Conservation (phyloP, 1,140 invertebrate genomes). For the Rhagoletis zephyria region DNA sequence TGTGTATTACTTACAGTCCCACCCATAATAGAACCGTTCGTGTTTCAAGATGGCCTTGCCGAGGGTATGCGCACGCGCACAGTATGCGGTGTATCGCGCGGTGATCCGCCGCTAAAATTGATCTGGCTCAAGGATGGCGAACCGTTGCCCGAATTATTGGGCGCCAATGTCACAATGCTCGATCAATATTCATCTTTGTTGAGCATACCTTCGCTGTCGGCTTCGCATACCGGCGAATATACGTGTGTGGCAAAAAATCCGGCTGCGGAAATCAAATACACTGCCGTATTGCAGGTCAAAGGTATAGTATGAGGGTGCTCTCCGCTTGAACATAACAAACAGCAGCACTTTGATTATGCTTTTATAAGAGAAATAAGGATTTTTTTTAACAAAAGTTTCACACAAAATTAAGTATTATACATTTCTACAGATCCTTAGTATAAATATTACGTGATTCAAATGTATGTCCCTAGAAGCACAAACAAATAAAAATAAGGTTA, state of each 20-base stretch:
- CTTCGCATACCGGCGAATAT: constrained; percentile 85
- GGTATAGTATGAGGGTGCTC: constrained; percentile 78
- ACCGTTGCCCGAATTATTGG: constrained; percentile 77
- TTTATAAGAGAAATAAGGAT: background rate
- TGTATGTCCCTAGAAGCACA: no score
- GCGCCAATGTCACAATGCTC: constrained; percentile 81
- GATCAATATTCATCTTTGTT: constrained; percentile 84
- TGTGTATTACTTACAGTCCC: constrained; percentile 83
- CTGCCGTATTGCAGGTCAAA: constrained; percentile 86
- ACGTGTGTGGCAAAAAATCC: constrained; percentile 86
- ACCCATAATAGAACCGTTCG: constrained; percentile 88
- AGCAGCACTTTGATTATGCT: background rate
- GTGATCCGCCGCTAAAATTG: constrained; percentile 83
- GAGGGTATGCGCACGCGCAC: constrained; percentile 89
- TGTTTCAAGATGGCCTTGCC: constrained; percentile 85
- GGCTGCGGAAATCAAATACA: constrained; percentile 85
- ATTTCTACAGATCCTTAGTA: background rate
- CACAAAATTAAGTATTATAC: background rate
- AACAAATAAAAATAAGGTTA: no score
- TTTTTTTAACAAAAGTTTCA: background rate
- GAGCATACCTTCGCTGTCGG: constrained; percentile 83
- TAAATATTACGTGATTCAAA: no score
- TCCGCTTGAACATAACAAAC: background rate
- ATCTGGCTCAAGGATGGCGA: constrained; percentile 86
- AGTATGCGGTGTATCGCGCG: constrained; percentile 87